Evolutionary conservation across 2,797 vertebrate species (phyloP), one percentile per base, ranked within the genome.

Genomic region (Myotis planiceps): DNA sequence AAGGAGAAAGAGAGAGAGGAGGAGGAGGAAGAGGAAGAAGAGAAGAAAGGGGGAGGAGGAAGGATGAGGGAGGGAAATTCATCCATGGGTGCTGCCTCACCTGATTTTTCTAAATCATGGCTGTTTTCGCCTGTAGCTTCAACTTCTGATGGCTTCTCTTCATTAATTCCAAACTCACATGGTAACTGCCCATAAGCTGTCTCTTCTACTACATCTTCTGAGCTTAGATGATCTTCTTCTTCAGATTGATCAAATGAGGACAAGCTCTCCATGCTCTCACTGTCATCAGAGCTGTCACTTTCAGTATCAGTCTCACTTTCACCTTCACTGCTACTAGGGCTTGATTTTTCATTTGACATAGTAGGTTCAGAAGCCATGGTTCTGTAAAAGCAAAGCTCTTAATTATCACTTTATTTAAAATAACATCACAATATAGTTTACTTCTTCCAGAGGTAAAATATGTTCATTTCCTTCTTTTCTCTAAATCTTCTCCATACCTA

Each of bases 301-400:
- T 42, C 58, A 74, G 12, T 85, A 6, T 84, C 23, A 47, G 6
- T 45, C 16, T 51, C 39, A 78, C 32, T 68, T 23, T 49, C 39
- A 81, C 53, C 47, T 47, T 45, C 53, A 1, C 53, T 51, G 37
- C 53, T 49, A 76, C 29, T 55, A 55, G 49, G 6, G 6, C 29
- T 88, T 49, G 37, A 76, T 4, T 37, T 29, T 76, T 90, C 87
- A 47, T 91, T 34, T 16, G 63, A 89, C 72, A 1, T 0, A 71
- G 0, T 15, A 65, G 34, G 23, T 72, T 53, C 58, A 96, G 96
- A 97, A 97, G 84, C 96, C 97, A 98, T 96, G 47, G 47, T n/a
- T 79, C n/a, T 60, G 92, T 15, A 88, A 93, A 90, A 92, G 82
- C 27, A 95, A 96, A 93, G 55, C 0, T 80, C 6, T 18, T 68